phyloP scores from a whole-genome alignment of 1,140 invertebrate genomes.

The Callitettix versicolor region DNA sequence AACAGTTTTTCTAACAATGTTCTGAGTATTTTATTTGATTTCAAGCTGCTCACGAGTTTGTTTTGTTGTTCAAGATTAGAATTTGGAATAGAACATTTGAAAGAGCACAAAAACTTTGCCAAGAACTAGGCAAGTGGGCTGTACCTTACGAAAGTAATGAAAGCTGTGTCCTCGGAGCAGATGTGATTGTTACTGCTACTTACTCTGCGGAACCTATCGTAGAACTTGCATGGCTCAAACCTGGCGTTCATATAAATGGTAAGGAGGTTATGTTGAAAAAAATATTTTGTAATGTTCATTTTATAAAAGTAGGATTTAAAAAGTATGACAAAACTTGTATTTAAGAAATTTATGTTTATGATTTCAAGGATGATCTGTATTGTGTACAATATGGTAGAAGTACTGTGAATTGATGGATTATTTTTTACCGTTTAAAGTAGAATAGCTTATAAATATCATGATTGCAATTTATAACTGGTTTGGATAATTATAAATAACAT shows the following conservation, averaged over 20 bases:
- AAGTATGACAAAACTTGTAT: not conserved
- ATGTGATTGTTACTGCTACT: conserved; percentile 46
- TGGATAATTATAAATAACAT: no score
- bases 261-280: not conserved
- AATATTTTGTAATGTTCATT: not conserved
- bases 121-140: conserved; percentile 28
- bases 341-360: no score
- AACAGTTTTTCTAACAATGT: no score
- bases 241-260: conserved; percentile 41
- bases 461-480: no score
- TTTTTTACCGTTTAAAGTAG: not conserved
- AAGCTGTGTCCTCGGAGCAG: conserved; percentile 38
- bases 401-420: not conserved
- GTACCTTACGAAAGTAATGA: conserved; percentile 5
- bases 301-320: not conserved
- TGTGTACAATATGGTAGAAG: no score
- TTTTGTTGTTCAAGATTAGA: no score
- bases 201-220: conserved; percentile 34
- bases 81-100: conserved; percentile 41
- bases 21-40: no score
- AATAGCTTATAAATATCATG: not conserved
- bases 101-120: conserved; percentile 34
- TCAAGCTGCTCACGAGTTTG: no score
- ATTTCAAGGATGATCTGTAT: no score
- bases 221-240: conserved; percentile 38